Base-by-base conservation (phyloP, 2,797 vertebrate species). In the Periparus ater region DNA sequence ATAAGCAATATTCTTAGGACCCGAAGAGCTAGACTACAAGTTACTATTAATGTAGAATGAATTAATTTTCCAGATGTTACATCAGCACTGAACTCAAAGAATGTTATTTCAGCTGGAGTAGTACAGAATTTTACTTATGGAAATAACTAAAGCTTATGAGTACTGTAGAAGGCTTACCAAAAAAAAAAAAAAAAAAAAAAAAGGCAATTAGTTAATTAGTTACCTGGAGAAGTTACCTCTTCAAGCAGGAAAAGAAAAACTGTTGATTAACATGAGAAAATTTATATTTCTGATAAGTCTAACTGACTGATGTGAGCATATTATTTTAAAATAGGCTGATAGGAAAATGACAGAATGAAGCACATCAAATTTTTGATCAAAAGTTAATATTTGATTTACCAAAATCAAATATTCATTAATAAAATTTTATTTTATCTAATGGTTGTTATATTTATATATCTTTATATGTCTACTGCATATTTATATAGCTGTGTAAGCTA, bases 11-110 rank as follows among this genome's bases (percentile, higher is more conserved):
- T 54, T 20, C 9, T 74, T 67, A 66, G 9, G 47, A 68, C 19
- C 13, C 77, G 63, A 91, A 87, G 25, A 85, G 30, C 17, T 51
- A 57, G 47, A n/a, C 81, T 79, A n/a, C 0, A 3, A 90, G 30
- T 66, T 60, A 25, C 51, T 88, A 72, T 77, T 85, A 76, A 80
- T 45, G 40, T 55, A 75, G 66, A 93, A 88, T 34, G 3, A 96
- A 93, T 93, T 90, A 0, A 12, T 92, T 96, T 93, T 94, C 91
- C 96, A 96, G 92, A 91, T 97, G 95, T 96, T 91, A 27, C n/a
- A 38, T 27, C 54, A 88, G 32, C 36, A 47, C 23, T 82, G 78
- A 89, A 95, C 29, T 17, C 50, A 68, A 75, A 77, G 65, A 83
- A 79, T 91, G 73, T 93, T 95, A 79, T 95, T 83, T 90, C 94